These are phyloP conservation scores for Sipunculus nudus DNA, from an alignment of 2,888 invertebrate species.

Conservation along the genomic window DNA sequence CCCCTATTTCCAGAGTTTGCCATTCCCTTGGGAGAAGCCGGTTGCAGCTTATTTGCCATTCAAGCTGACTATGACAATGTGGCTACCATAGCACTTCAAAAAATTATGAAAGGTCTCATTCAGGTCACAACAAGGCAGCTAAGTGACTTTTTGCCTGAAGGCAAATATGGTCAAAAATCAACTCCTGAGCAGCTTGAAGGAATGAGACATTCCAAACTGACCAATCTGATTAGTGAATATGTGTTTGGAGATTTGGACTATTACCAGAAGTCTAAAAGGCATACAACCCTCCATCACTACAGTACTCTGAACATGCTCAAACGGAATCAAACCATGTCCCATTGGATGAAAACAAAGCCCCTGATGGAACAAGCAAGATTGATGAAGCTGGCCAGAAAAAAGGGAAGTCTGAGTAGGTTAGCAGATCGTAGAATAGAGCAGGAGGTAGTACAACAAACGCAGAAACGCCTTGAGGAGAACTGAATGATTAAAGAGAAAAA, in stretches of 20 bases:
- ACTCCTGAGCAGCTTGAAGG: neutral
- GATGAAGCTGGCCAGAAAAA: neutral
- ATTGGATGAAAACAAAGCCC: neutral
- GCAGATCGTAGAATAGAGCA: neutral
- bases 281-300: neutral
- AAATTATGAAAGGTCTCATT: neutral
- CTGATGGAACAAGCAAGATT: neutral
- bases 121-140: neutral
- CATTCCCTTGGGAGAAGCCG: neutral
- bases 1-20: neutral
- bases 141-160: constrained; percentile 1
- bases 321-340: neutral
- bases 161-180: neutral
- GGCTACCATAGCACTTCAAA: neutral
- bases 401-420: neutral
- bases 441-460: neutral
- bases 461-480: neutral
- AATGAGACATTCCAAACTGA: neutral
- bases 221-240: neutral
- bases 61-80: too few species aligned
- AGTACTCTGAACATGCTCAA: neutral
- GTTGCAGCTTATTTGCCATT: too few species aligned
- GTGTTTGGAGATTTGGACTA: constrained; percentile 1
- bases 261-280: neutral
- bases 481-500: too few species aligned